Conservation (phyloP, 1,140 invertebrate species). For the Lepidotrigona ventralis region DNA sequence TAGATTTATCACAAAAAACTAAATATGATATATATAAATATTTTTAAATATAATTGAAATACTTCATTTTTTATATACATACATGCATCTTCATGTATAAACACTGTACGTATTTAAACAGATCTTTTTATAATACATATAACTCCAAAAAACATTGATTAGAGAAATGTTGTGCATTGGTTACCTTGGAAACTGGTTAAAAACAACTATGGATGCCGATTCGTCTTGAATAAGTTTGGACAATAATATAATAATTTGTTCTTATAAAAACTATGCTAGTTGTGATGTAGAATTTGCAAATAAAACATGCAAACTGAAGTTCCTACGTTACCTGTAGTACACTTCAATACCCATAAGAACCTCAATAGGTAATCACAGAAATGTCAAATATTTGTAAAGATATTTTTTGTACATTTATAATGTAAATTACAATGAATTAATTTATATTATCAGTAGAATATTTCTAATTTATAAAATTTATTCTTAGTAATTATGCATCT, state of each 20-base stretch:
- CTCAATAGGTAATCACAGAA: slow-evolving; percentile 70
- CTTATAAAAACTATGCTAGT: slow-evolving; percentile 41
- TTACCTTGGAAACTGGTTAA: slow-evolving; percentile 60
- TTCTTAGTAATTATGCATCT: background rate
- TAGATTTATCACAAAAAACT: background rate
- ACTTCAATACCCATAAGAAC: slow-evolving; percentile 68
- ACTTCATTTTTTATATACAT: background rate
- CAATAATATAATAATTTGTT: slow-evolving; percentile 38
- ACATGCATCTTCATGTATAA: background rate
- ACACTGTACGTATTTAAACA: background rate
- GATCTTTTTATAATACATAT: slow-evolving; percentile 1
- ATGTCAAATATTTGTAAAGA: slow-evolving; percentile 46
- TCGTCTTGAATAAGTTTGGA: slow-evolving; percentile 48
- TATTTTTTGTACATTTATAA: background rate
- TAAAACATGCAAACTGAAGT: slow-evolving; percentile 78
- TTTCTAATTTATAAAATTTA: no score
- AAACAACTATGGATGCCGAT: slow-evolving; percentile 68
- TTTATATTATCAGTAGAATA: background rate
- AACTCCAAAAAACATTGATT: slow-evolving; percentile 42
- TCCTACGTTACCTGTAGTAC: slow-evolving; percentile 74
- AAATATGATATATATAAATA: background rate
- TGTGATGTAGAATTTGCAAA: slow-evolving; percentile 46
- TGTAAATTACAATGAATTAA: background rate
- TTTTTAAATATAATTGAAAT: slow-evolving; percentile 3
- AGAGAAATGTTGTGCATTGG: slow-evolving; percentile 46